phyloP scores from a whole-genome alignment of 2,797 vertebrate genomes.

The Poeciliopsis paucimaculata region DNA sequence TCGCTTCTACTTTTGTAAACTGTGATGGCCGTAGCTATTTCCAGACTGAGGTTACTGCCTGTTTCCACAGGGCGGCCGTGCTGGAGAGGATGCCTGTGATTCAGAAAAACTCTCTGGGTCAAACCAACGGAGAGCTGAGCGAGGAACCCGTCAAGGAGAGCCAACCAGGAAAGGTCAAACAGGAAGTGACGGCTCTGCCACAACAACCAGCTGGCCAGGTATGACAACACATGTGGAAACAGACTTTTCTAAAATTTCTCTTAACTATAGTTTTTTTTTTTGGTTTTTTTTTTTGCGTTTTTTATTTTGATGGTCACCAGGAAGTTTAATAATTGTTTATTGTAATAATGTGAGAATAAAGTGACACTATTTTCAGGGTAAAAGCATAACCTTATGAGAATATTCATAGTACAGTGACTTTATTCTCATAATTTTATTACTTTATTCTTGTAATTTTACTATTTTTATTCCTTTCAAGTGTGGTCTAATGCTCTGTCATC shows the following conservation, averaged over 20 bases:
- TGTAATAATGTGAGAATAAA: too few relatives aligned
- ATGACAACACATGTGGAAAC: background rate
- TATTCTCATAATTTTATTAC: too few relatives aligned
- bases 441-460: too few relatives aligned
- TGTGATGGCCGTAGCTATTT: background rate
- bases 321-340: background rate
- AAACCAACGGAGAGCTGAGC: conserved; percentile 69
- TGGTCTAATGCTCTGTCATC: too few relatives aligned
- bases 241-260: background rate
- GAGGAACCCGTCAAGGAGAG: conserved; percentile 62
- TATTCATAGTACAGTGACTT: too few relatives aligned
- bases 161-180: conserved; percentile 54
- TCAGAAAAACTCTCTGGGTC: conserved; percentile 76
- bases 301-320: background rate
- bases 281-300: background rate
- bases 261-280: background rate
- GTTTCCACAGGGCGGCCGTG: conserved; percentile 83
- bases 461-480: too few relatives aligned
- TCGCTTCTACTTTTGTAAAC: background rate
- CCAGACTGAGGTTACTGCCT: background rate
- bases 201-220: conserved; percentile 76
- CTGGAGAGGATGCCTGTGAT: conserved; percentile 91
- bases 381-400: too few relatives aligned
- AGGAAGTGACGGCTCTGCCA: conserved; percentile 39
- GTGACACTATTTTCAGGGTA: too few relatives aligned